phyloP scores from a whole-genome alignment of 2,113 vertebrate species.

The Rousettus leschenaultii region DNA sequence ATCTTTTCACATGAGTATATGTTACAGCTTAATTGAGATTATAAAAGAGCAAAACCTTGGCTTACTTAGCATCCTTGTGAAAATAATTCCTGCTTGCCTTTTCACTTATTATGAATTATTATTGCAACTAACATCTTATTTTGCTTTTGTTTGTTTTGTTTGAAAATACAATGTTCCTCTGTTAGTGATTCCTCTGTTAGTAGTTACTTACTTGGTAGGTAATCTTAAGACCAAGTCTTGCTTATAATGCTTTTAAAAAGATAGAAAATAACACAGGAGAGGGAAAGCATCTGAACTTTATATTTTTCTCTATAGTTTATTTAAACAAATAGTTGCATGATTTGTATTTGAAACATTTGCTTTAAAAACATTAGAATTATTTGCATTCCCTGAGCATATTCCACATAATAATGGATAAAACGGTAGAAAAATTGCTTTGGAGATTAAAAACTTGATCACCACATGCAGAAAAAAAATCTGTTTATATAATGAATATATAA shows the following conservation, averaged over 20 bases:
- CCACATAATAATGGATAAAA: not conserved
- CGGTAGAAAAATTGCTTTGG: not conserved
- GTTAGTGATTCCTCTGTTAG: not conserved
- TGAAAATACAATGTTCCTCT: not conserved
- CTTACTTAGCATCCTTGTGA: not conserved
- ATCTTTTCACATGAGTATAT: slow-evolving; percentile 42
- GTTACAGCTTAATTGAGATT: slow-evolving; percentile 44
- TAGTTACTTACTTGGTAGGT: not conserved
- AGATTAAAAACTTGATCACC: not conserved
- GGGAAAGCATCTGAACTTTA: not conserved
- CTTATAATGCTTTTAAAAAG: not conserved
- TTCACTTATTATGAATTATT: slow-evolving; percentile 45
- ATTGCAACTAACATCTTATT: not conserved
- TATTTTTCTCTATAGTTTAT: not conserved
- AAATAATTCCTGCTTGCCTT: slow-evolving; percentile 31
- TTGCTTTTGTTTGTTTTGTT: not conserved
- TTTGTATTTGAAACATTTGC: not conserved
- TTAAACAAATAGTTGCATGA: not conserved
- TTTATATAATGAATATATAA: not conserved
- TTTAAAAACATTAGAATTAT: not conserved
- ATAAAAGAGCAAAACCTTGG: slow-evolving; percentile 17
- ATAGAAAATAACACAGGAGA: not conserved
- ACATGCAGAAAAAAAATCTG: not conserved
- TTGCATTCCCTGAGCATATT: not conserved
- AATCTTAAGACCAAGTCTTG: not conserved